These are phyloP conservation scores for Cryptocephalus moraei DNA, from an alignment of 2,888 invertebrate genomes.

Conservation along the genomic window DNA sequence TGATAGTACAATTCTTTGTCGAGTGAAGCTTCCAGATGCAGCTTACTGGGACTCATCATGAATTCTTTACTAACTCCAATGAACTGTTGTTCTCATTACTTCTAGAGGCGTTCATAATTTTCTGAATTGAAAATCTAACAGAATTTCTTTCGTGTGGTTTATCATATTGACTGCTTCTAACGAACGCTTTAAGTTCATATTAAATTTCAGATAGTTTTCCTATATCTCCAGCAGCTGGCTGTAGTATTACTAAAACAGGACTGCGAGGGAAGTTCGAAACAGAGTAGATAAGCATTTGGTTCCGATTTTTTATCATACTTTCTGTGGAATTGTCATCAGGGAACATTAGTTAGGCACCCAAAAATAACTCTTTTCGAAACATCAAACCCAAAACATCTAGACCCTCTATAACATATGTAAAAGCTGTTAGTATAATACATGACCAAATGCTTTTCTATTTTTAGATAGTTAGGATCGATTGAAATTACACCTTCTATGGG, in stretches of 20 bases:
- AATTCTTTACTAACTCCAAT: conserved; percentile 99
- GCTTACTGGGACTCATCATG: conserved; percentile 98
- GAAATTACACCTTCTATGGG: conserved; percentile 97
- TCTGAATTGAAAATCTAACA: conserved; percentile 83
- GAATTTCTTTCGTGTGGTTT: conserved; percentile 92
- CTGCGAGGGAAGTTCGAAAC: conserved; percentile 97
- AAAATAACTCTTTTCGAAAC: conserved; percentile 93
- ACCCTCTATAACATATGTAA: conserved; percentile 97
- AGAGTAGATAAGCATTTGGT: conserved; percentile 95
- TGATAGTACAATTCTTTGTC: conserved; percentile 98
- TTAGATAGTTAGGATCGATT: conserved; percentile 95
- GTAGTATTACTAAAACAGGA: conserved; percentile 95
- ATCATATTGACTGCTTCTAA: conserved; percentile 85
- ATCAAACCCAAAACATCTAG: conserved; percentile 94
- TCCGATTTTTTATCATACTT: conserved; percentile 91
- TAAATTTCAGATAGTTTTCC: conserved; percentile 98
- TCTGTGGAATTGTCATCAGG: conserved; percentile 39
- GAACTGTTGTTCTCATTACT: conserved; percentile 95
- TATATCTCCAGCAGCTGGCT: conserved; percentile 96
- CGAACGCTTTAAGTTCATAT: conserved; percentile 96
- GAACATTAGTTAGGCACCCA: conserved; percentile 85
- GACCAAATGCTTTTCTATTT: conserved; percentile 32
- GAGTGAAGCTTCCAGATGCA: conserved; percentile 93
- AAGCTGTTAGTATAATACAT: conserved; percentile 37
- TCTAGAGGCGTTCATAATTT: conserved; percentile 99